A percentile compares a stretch with the other conserved stretches of the same genome.
Conservation (phyloP, 1,140 invertebrate genomes). For the Globodera rostochiensis region DNA sequence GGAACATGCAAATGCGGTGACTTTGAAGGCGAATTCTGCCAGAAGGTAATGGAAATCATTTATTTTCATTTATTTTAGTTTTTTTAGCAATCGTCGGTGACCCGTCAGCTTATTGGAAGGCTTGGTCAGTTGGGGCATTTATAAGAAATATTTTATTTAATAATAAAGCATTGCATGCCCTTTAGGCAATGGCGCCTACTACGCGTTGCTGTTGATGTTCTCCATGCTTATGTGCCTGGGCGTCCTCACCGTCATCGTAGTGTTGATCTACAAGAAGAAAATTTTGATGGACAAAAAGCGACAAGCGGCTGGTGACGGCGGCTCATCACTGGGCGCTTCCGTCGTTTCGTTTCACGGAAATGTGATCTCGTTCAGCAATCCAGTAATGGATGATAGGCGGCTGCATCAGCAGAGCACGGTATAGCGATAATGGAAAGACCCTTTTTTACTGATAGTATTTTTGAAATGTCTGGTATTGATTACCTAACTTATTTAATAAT, state of each 20-base stretch:
- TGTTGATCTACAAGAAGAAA: conserved; percentile 53
- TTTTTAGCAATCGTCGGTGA: conserved; percentile 44
- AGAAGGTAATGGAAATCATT: conserved; percentile 20
- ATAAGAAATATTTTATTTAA: not conserved
- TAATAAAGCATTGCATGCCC: not conserved
- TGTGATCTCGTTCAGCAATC: conserved; percentile 65
- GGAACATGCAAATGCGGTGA: conserved; percentile 60
- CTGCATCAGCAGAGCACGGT: conserved; percentile 35
- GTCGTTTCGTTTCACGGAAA: conserved; percentile 63
- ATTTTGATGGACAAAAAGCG: conserved; percentile 60
- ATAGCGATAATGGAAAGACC: not conserved
- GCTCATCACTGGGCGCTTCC: conserved; percentile 17
- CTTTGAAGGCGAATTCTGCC: conserved; percentile 62
- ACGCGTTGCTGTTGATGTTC: conserved; percentile 59
- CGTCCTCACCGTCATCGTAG: conserved; percentile 51
- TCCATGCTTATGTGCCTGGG: conserved; percentile 53
- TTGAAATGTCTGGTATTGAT: not conserved
- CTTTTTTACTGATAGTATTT: conserved; percentile 20
- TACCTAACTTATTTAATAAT: no score
- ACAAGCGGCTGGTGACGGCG: conserved; percentile 48
- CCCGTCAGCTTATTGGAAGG: conserved; percentile 53
- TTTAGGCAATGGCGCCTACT: conserved; percentile 41
- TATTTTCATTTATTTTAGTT: not conserved
- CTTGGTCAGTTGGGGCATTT: conserved; percentile 36
- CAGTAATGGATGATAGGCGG: conserved; percentile 53